These are phyloP conservation scores for Drosophila tani DNA, from an alignment of 1,140 invertebrate genomes.

Conservation along the genomic window DNA sequence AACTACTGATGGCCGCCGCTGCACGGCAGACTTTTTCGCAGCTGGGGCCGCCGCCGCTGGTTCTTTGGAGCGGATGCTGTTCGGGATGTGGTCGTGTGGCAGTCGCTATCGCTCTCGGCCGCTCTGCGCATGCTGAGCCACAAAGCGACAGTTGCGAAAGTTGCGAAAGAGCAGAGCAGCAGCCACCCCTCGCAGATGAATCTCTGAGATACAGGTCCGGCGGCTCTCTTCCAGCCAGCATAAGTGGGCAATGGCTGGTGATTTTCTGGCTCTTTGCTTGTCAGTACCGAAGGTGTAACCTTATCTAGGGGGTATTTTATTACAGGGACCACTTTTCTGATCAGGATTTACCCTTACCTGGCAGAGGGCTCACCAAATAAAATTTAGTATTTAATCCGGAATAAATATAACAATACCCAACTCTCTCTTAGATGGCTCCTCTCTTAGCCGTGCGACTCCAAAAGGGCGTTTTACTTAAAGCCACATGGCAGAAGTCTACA, in stretches of 20 bases:
- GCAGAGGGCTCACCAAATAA: not conserved
- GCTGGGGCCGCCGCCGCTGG: constrained; percentile 60
- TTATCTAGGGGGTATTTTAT: not conserved
- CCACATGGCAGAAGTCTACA: constrained; percentile 60
- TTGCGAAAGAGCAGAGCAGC: constrained; percentile 5
- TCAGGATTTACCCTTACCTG: not conserved
- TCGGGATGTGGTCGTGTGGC: constrained; percentile 51
- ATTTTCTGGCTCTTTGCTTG: constrained; percentile 2
- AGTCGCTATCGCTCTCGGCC: constrained; percentile 7
- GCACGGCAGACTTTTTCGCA: constrained; percentile 75
- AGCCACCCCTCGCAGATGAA: constrained; percentile 21
- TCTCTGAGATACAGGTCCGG: constrained; percentile 33
- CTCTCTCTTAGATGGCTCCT: constrained; percentile 14
- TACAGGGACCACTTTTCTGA: not conserved
- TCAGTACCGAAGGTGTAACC: not conserved
- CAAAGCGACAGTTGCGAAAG: constrained; percentile 70
- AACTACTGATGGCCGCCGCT: constrained; percentile 80
- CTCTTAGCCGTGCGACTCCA: constrained; percentile 59
- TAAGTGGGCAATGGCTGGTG: constrained; percentile 18
- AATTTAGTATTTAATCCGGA: not conserved
- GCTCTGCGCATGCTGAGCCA: constrained; percentile 73
- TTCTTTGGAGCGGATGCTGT: constrained; percentile 39
- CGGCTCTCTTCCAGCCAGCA: constrained; percentile 18
- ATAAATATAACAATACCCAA: constrained; percentile 3
- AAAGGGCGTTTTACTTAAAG: constrained; percentile 80